phyloP scores from a whole-genome alignment of 1,140 invertebrate genomes.

The Meteorus sp. region DNA sequence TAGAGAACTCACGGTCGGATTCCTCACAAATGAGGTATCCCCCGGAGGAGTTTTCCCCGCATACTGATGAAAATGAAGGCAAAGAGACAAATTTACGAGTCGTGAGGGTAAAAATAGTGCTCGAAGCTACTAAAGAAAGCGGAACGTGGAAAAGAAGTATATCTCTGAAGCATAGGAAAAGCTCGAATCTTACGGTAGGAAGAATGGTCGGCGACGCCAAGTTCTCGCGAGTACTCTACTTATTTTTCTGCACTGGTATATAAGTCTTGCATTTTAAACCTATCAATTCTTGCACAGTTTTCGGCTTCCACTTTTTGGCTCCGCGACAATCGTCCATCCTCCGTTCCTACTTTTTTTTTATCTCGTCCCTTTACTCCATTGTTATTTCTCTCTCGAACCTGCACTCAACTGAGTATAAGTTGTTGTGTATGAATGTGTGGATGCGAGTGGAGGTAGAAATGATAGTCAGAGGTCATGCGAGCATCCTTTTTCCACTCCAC shows the following conservation, averaged over 20 bases:
- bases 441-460: too few relatives aligned
- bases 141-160: too few relatives aligned
- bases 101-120: too few relatives aligned
- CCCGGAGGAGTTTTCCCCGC: neutral
- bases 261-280: conserved; percentile 35
- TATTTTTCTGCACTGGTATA: conserved; percentile 9
- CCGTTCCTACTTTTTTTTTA: neutral
- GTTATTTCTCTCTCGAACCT: neutral
- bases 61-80: conserved; percentile 31
- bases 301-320: neutral
- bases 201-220: too few relatives aligned
- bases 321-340: conserved; percentile 3
- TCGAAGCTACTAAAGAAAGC: too few relatives aligned
- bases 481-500: too few relatives aligned
- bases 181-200: too few relatives aligned
- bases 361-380: too few relatives aligned
- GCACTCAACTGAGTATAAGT: neutral
- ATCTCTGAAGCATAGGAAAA: too few relatives aligned
- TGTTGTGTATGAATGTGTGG: too few relatives aligned
- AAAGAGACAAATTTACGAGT: conserved; percentile 40
- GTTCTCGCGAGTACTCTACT: conserved; percentile 7
- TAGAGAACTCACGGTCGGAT: conserved; percentile 36
- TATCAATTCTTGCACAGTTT: conserved; percentile 31
- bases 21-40: conserved; percentile 39
- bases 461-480: too few relatives aligned